Percentiles rank a stretch among this genome's conserved stretches.
These are phyloP conservation scores for Dioctria rufipes DNA, from an alignment of 2,888 invertebrate genomes.

Conservation along the genomic window DNA sequence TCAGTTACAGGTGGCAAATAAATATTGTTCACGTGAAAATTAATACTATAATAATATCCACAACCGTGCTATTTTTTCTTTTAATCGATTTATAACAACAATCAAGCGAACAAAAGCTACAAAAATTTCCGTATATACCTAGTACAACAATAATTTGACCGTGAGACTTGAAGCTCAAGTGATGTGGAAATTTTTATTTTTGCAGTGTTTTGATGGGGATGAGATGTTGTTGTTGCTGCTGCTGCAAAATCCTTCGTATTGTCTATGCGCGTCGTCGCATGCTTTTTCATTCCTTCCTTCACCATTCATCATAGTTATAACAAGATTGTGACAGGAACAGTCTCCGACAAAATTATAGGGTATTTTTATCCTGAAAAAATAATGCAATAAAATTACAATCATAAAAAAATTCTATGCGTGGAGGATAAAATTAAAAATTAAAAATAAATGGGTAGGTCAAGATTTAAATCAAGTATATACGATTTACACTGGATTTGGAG, in stretches of 20 bases:
- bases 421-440: too few relatives aligned
- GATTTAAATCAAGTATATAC: too few relatives aligned
- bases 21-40: neutral
- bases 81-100: too few relatives aligned
- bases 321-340: slow-evolving; percentile 20
- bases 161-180: too few relatives aligned
- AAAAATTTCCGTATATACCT: too few relatives aligned
- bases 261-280: slow-evolving; percentile 34
- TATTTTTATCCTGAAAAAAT: neutral
- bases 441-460: too few relatives aligned
- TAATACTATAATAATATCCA: neutral
- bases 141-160: too few relatives aligned
- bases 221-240: neutral
- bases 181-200: slow-evolving; percentile 15
- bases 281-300: slow-evolving; percentile 2
- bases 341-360: slow-evolving; percentile 17
- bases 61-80: neutral
- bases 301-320: slow-evolving; percentile 29
- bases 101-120: too few relatives aligned
- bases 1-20: slow-evolving; percentile 6
- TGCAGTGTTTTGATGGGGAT: slow-evolving; percentile 13
- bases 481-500: too few relatives aligned
- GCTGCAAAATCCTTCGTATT: slow-evolving; percentile 18
- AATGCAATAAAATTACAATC: too few relatives aligned
- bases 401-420: too few relatives aligned